Evolutionary conservation across 1,140 invertebrate species (phyloP).

Genomic region (Ericerus pela): DNA sequence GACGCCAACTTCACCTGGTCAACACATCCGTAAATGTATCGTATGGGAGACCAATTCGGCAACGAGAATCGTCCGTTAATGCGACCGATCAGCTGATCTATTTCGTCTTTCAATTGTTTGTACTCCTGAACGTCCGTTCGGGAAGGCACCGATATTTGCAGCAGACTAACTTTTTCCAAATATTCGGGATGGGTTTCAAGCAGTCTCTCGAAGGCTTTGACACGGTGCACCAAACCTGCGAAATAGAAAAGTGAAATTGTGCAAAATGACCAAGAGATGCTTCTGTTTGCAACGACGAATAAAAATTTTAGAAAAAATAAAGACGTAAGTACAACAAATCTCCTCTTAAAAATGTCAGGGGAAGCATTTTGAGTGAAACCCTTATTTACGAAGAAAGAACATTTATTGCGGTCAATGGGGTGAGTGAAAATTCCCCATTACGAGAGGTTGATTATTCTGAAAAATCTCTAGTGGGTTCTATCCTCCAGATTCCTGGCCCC

Average conservation of each 20-base stretch:
- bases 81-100: constrained; percentile 72
- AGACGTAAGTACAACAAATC: background rate
- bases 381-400: too few species aligned
- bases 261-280: background rate
- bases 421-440: too few species aligned
- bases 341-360: too few species aligned
- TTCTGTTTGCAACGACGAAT: background rate
- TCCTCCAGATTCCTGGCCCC: too few species aligned
- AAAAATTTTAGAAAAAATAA: background rate
- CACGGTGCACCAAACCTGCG: constrained; percentile 50
- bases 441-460: too few species aligned
- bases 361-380: too few species aligned
- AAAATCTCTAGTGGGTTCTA: too few species aligned
- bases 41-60: constrained; percentile 79
- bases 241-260: background rate
- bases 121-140: constrained; percentile 81
- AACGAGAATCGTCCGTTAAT: constrained; percentile 78
- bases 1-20: constrained; percentile 70
- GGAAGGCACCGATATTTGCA: constrained; percentile 78
- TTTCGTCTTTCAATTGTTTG: constrained; percentile 77
- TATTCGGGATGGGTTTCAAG: constrained; percentile 74
- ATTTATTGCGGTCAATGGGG: too few species aligned
- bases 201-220: constrained; percentile 69
- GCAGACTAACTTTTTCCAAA: constrained; percentile 56
- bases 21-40: constrained; percentile 79